A percentile compares a stretch with the other conserved stretches of the same genome.
Evolutionary conservation across 2,113 vertebrate species (phyloP).

Genomic region (Tiliqua scincoides): DNA sequence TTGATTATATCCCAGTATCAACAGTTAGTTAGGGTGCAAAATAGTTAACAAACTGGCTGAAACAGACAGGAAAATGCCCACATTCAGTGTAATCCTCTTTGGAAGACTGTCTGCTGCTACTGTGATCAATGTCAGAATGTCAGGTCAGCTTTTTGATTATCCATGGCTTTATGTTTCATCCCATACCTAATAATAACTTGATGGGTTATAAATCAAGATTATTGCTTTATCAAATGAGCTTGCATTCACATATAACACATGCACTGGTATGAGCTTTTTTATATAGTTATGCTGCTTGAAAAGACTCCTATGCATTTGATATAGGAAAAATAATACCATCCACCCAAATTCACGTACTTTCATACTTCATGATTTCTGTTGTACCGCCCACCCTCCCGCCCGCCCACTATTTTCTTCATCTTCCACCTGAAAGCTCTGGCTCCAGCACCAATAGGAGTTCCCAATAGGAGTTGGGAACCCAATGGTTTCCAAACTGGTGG

Average conservation of each 20-base stretch:
- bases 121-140: conserved; percentile 63
- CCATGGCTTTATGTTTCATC: conserved; percentile 62
- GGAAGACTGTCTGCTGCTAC: conserved; percentile 55
- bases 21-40: conserved; percentile 18
- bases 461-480: not conserved
- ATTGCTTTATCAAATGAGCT: conserved; percentile 63
- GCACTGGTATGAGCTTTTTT: conserved; percentile 31
- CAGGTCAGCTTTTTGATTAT: conserved; percentile 68
- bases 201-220: conserved; percentile 71
- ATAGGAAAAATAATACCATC: not conserved
- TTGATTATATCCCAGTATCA: not conserved
- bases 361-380: not conserved
- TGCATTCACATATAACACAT: conserved; percentile 45
- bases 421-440: not conserved
- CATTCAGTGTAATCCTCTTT: conserved; percentile 64
- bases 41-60: conserved; percentile 51
- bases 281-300: conserved; percentile 27
- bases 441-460: not conserved
- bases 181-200: conserved; percentile 66
- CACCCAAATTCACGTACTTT: not conserved
- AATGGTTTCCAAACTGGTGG: too few relatives aligned
- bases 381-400: not conserved
- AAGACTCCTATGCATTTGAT: conserved; percentile 16
- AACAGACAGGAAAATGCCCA: conserved; percentile 61
- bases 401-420: too few relatives aligned